Conservation (phyloP, 2,797 vertebrate genomes). For the Prunella strophiata region DNA sequence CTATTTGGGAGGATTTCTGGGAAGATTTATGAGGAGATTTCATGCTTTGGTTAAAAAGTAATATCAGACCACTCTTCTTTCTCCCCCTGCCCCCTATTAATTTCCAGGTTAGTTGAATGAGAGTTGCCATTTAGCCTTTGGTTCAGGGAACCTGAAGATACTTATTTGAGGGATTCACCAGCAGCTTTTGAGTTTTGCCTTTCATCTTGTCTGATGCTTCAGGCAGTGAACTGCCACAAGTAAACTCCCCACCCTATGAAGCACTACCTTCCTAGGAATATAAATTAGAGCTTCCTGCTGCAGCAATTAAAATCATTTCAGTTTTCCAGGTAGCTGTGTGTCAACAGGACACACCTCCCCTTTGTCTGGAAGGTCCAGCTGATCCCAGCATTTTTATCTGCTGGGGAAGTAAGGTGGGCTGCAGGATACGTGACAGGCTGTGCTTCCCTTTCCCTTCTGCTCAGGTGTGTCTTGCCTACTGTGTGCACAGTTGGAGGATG, state of each 20-base stretch:
- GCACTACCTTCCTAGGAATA: not conserved
- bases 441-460: not conserved
- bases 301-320: not conserved
- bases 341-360: not conserved
- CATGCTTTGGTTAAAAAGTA: not conserved
- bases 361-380: not conserved
- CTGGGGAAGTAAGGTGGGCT: not conserved
- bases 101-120: not conserved
- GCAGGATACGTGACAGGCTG: not conserved
- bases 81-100: accelerated
- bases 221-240: not conserved
- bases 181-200: not conserved
- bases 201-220: not conserved
- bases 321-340: not conserved
- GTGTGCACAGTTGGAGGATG: not conserved
- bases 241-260: not conserved
- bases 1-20: not conserved
- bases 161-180: not conserved
- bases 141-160: not conserved
- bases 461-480: not conserved
- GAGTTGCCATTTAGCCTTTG: not conserved
- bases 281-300: not conserved
- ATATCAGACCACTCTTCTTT: not conserved
- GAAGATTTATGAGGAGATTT: not conserved
- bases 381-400: not conserved